These are phyloP conservation scores for Micromussa lordhowensis DNA, from an alignment of 92 coral and sea anemone genomes.

Conservation along the genomic window DNA sequence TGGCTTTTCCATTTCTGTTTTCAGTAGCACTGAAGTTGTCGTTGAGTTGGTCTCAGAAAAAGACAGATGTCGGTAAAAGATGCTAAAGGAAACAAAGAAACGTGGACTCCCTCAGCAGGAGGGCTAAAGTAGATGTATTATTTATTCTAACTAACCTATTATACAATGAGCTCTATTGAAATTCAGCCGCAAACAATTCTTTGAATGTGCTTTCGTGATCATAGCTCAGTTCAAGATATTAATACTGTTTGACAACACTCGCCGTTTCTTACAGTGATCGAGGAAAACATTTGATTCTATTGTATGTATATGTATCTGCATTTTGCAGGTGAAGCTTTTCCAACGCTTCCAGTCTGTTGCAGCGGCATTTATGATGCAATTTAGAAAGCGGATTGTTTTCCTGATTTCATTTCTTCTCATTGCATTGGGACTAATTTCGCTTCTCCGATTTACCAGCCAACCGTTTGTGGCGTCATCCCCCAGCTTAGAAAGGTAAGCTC, in stretches of 20 bases:
- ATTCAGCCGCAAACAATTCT: not conserved
- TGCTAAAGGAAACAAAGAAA: not conserved
- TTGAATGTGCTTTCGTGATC: not conserved
- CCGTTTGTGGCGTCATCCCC: not conserved
- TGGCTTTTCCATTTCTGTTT: too few relatives aligned
- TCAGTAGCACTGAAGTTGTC: not conserved
- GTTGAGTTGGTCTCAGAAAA: not conserved
- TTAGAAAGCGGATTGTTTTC: not conserved
- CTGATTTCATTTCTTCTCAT: not conserved
- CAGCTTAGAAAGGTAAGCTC: not conserved
- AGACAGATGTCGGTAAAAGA: not conserved
- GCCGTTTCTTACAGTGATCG: not conserved
- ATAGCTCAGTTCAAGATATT: not conserved
- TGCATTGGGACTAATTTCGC: not conserved
- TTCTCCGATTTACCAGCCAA: not conserved
- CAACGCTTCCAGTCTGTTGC: not conserved
- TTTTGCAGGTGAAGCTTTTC: not conserved
- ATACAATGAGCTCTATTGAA: not conserved
- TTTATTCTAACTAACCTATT: not conserved
- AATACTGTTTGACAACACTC: not conserved
- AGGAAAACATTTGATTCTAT: not conserved
- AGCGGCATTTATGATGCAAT: not conserved
- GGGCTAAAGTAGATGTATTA: not conserved
- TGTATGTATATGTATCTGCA: not conserved
- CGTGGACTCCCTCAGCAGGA: not conserved